These are phyloP conservation scores for Drosophila neoperkinsi DNA, from an alignment of 2,888 invertebrate species.

Conservation along the genomic window DNA sequence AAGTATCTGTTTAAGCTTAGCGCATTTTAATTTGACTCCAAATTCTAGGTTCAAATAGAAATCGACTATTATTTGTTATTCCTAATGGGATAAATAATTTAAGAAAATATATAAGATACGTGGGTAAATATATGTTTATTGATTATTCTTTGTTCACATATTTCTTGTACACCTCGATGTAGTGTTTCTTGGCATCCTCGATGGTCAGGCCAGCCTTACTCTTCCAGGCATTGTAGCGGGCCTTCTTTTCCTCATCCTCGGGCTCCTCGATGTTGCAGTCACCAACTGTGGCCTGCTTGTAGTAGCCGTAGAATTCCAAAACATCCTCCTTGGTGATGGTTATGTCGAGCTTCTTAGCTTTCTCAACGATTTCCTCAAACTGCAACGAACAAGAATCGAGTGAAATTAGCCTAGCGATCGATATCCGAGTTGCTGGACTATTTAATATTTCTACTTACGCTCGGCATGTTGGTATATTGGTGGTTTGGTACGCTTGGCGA, in stretches of 20 bases:
- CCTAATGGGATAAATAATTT: conserved; percentile 41
- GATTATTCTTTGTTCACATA: conserved; percentile 67
- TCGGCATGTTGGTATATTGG: conserved; percentile 66
- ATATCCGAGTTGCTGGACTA: neutral
- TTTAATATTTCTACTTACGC: conserved; percentile 62
- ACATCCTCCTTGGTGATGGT: conserved; percentile 92
- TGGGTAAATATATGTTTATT: conserved; percentile 38
- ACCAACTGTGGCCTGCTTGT: conserved; percentile 93
- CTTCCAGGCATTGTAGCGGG: conserved; percentile 97
- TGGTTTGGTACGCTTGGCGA: conserved; percentile 44
- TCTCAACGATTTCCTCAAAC: conserved; percentile 91
- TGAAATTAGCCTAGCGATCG: neutral
- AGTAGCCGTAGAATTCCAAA: conserved; percentile 92
- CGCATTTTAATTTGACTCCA: neutral
- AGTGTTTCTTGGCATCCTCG: conserved; percentile 93
- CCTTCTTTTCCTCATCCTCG: conserved; percentile 95
- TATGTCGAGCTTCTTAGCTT: conserved; percentile 90
- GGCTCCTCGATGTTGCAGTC: conserved; percentile 93
- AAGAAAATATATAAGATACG: conserved; percentile 46
- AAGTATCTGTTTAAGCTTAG: neutral
- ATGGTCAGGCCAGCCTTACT: conserved; percentile 91
- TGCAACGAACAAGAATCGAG: conserved; percentile 69
- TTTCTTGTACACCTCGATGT: conserved; percentile 90
- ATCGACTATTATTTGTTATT: conserved; percentile 9
- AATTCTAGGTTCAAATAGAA: neutral